These are phyloP conservation scores for Prosapia bicincta DNA, from an alignment of 2,888 invertebrate species.

Conservation along the genomic window DNA sequence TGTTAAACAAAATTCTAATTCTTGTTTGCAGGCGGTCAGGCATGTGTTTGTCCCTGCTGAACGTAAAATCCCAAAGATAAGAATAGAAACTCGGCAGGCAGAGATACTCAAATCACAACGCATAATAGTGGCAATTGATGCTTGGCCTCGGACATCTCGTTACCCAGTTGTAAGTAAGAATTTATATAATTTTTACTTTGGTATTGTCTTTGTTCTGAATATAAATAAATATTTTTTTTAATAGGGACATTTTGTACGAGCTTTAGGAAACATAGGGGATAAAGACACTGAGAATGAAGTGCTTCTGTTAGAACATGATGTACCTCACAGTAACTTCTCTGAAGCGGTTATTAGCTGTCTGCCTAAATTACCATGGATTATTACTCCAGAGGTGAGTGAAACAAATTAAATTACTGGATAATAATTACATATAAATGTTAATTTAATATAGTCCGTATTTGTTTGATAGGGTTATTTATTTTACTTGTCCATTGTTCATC, in stretches of 20 bases:
- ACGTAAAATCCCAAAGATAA: conserved; percentile 86
- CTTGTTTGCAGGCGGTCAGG: conserved; percentile 48
- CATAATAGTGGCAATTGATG: conserved; percentile 93
- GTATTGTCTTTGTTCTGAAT: conserved; percentile 8
- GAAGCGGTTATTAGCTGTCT: conserved; percentile 89
- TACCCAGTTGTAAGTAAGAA: conserved; percentile 66
- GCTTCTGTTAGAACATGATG: conserved; percentile 91
- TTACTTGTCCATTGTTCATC: no score
- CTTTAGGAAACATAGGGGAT: conserved; percentile 88
- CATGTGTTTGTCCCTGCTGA: conserved; percentile 96
- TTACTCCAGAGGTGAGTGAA: conserved; percentile 55
- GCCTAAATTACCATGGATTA: conserved; percentile 85
- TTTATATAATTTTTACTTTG: no score
- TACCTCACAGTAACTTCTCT: conserved; percentile 94
- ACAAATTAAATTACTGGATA: no score
- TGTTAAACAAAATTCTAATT: no score
- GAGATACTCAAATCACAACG: conserved; percentile 75
- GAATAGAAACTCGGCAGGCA: conserved; percentile 93
- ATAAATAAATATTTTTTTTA: conserved; percentile 32
- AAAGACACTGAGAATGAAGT: conserved; percentile 97
- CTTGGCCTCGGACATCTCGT: conserved; percentile 90
- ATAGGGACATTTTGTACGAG: conserved; percentile 90
- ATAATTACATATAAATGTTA: no score
- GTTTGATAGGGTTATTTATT: no score
- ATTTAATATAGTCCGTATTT: no score